Evolutionary conservation across 2,888 invertebrate genomes (phyloP).

Genomic region (Palloptera scutellata): DNA sequence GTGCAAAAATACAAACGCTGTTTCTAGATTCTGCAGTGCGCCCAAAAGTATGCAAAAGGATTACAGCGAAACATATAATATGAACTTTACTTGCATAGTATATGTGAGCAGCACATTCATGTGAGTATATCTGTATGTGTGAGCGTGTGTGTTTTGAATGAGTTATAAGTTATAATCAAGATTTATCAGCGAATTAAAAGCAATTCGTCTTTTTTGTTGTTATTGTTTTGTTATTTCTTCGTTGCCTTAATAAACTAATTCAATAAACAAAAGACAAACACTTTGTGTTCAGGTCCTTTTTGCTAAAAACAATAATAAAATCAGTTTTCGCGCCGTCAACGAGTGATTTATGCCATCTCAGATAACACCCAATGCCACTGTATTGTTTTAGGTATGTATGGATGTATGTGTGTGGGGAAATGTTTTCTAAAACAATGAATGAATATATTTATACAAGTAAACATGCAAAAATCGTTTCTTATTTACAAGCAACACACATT

Average conservation of each 20-base stretch:
- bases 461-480: slow-evolving; percentile 27
- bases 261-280: slow-evolving; percentile 45
- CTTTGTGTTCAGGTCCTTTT: slow-evolving; percentile 11
- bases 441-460: slow-evolving; percentile 22
- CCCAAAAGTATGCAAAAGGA: slow-evolving; percentile 11
- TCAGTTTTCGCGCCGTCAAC: not conserved
- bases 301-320: slow-evolving; percentile 5
- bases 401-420: not conserved
- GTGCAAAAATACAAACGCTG: too few relatives aligned
- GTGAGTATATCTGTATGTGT: not conserved
- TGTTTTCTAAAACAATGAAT: slow-evolving; percentile 10
- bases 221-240: too few relatives aligned
- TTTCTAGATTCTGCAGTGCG: too few relatives aligned
- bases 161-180: slow-evolving; percentile 29
- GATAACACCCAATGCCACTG: slow-evolving; percentile 12
- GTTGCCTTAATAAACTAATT: slow-evolving; percentile 50
- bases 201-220: slow-evolving; percentile 31
- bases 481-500: slow-evolving; percentile 26
- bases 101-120: too few relatives aligned
- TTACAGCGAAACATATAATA: too few relatives aligned
- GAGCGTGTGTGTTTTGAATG: not conserved
- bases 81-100: too few relatives aligned
- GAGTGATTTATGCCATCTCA: slow-evolving; percentile 52
- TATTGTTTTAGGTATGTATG: too few relatives aligned
- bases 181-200: slow-evolving; percentile 33